Base-by-base conservation (phyloP, 2,888 invertebrate species). In the Stenurella melanura region DNA sequence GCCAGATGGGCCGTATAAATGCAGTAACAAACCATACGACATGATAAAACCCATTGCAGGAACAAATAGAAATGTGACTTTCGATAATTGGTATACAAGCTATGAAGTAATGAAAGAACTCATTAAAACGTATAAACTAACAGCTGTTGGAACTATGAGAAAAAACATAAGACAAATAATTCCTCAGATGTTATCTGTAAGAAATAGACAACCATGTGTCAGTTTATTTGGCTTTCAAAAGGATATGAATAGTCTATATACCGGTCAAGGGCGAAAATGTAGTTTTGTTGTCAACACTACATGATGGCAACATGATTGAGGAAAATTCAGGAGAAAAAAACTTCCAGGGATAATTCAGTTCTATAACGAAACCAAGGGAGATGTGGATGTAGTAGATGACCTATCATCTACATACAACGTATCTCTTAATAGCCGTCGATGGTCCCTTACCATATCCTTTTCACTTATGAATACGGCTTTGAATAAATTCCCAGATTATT, bases 381-480 rank as follows among this genome's bases (percentile, higher is more conserved):
- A n/a, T n/a, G n/a, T n/a, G n/a, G n/a, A n/a, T n/a, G n/a, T n/a
- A n/a, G n/a, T n/a, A n/a, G n/a, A n/a, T n/a, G n/a, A n/a, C n/a
- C n/a, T n/a, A n/a, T n/a, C n/a, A n/a, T 19, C 68, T 9, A 50
- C 54, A 17, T 68, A 54, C 26, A 54, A 54, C 21, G 68, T 54
- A 26, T 6, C 69, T 15, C 11, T 18, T 4, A 56, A 56, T 57
- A 57, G 56, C 30, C 50, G 30, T 3, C 54, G 57, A 15, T 69
- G 69, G 57, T 18, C 69, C 56, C 30, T 69, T 15, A 69, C 69
- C 15, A 6, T 69, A 56, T 68, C 57, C 38, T 69, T 26, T 69
- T 17, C 69, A 0, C 21, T 26, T n/a, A 30, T 69, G n/a, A n/a
- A n/a, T n/a, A n/a, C n/a, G n/a, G n/a, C n/a, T n/a, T n/a, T n/a